A percentile compares a stretch with the other conserved stretches of the same genome.
These are phyloP conservation scores for Drosophila repleta DNA, from an alignment of 1,140 invertebrate species.

Conservation along the genomic window DNA sequence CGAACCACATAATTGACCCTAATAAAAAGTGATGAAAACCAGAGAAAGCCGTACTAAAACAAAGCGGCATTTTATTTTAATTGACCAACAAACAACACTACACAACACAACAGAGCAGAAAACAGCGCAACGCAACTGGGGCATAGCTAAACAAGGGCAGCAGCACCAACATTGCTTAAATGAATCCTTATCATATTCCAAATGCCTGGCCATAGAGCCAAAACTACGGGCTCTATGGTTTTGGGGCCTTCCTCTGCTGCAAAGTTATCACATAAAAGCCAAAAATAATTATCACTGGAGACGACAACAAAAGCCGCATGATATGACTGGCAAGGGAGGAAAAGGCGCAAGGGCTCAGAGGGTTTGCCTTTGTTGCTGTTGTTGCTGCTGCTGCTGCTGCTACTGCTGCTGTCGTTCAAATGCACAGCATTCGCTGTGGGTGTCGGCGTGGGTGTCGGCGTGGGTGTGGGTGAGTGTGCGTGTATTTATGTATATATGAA, in stretches of 20 bases:
- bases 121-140: conserved; percentile 1
- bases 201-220: conserved; percentile 35
- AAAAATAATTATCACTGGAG: conserved; percentile 81
- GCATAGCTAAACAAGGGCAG: conserved; percentile 22
- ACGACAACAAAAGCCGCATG: conserved; percentile 62
- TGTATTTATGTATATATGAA: neutral
- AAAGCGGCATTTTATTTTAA: conserved; percentile 65
- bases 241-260: conserved; percentile 33
- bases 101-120: conserved; percentile 12
- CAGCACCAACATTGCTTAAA: conserved; percentile 25
- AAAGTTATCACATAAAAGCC: conserved; percentile 82
- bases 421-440: conserved; percentile 37
- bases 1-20: conserved; percentile 62
- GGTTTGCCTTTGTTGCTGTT: conserved; percentile 28
- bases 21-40: conserved; percentile 68
- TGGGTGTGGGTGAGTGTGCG: conserved; percentile 11
- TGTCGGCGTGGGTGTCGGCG: conserved; percentile 14
- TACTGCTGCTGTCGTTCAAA: conserved; percentile 57
- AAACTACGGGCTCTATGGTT: conserved; percentile 38
- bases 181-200: conserved; percentile 75
- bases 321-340: conserved; percentile 10
- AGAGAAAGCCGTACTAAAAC: conserved; percentile 20
- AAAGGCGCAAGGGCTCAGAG: neutral
- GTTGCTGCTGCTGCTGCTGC: no score
- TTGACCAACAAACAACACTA: conserved; percentile 56